Conservation (phyloP, 2,888 invertebrate genomes). For the Eupelmus urozonus region DNA sequence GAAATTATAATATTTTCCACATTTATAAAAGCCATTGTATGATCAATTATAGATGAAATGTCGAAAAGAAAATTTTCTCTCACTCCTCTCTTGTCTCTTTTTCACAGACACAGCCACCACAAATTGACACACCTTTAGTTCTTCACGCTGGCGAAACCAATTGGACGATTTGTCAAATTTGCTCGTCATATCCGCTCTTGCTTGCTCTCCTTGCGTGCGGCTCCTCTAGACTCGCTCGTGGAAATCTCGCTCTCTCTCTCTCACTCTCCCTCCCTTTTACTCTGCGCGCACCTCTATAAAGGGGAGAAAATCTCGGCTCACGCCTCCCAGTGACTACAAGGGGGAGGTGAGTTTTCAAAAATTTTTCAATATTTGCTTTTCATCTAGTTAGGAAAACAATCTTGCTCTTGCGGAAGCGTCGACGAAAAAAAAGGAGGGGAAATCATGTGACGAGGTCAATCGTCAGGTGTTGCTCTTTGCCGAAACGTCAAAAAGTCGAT, state of each 20-base stretch:
- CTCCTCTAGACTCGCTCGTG: too few species aligned
- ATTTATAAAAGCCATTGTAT: background rate
- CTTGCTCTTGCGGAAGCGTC: background rate
- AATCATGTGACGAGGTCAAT: background rate
- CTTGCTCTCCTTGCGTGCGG: background rate
- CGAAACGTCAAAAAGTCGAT: too few species aligned
- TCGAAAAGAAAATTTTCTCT: background rate
- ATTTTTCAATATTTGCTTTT: constrained; percentile 10
- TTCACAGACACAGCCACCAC: background rate
- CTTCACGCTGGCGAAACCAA: constrained; percentile 1
- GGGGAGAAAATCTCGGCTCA: background rate
- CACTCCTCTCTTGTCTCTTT: background rate
- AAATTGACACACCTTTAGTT: background rate
- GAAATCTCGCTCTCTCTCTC: too few species aligned
- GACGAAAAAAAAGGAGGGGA: background rate
- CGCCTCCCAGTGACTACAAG: too few species aligned
- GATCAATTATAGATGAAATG: too few species aligned
- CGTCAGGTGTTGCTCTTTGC: constrained; percentile 19
- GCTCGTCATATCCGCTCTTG: constrained; percentile 7
- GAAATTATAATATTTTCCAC: background rate
- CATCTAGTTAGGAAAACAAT: constrained; percentile 40
- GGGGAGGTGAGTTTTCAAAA: background rate
- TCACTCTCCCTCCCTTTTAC: too few species aligned
- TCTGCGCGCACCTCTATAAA: background rate
- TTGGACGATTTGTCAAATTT: constrained; percentile 30